Evolutionary conservation across 2,797 vertebrate genomes (phyloP).

Genomic region (Neosilurus hyrtlii): DNA sequence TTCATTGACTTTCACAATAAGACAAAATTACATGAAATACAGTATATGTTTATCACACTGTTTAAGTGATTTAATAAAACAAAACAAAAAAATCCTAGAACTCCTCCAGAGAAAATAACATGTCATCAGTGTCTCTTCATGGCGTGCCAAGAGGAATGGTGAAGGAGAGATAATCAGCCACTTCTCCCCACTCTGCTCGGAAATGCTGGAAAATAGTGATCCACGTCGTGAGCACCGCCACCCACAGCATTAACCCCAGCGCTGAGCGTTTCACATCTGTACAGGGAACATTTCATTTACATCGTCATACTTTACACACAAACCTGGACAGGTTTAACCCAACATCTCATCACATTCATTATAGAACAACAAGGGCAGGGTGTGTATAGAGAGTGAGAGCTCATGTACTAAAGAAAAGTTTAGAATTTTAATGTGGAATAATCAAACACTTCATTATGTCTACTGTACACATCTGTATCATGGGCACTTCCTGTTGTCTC

Average conservation of each 20-base stretch:
- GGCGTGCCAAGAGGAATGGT: slow-evolving; percentile 88
- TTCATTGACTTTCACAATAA: slow-evolving; percentile 9
- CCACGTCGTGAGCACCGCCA: slow-evolving; percentile 86
- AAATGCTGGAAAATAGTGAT: slow-evolving; percentile 87
- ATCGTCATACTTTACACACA: background rate
- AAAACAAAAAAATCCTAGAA: background rate
- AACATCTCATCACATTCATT: background rate
- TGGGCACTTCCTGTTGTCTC: background rate
- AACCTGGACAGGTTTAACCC: too few species aligned
- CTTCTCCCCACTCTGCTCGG: slow-evolving; percentile 84
- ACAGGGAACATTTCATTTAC: slow-evolving; percentile 29
- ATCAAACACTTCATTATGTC: background rate
- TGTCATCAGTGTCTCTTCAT: slow-evolving; percentile 59
- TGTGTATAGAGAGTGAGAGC: background rate
- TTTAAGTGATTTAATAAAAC: background rate
- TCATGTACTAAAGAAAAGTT: background rate
- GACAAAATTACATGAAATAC: background rate
- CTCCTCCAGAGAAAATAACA: background rate
- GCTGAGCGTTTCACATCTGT: slow-evolving; percentile 88
- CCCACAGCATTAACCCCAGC: slow-evolving; percentile 83
- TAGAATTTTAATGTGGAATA: background rate
- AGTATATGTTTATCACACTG: slow-evolving; percentile 1
- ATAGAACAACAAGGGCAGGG: background rate
- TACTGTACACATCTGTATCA: background rate
- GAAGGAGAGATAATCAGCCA: slow-evolving; percentile 88